A percentile compares a stretch with the other conserved stretches of the same genome.
These are phyloP conservation scores for Sesia bembeciformis DNA, from an alignment of 2,888 invertebrate genomes.

Conservation along the genomic window DNA sequence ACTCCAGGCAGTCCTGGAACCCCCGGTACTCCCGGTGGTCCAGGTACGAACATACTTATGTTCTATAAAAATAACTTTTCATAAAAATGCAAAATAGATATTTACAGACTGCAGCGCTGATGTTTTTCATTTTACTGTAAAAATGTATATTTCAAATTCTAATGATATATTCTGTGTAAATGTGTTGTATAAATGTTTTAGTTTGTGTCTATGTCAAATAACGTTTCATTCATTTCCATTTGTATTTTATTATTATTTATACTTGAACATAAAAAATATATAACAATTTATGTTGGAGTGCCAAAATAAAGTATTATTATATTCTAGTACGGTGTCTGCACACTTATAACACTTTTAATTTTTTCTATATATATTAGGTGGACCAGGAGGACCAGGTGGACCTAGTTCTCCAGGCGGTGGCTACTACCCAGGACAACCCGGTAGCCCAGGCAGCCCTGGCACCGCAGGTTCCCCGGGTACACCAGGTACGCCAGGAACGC, in stretches of 20 bases:
- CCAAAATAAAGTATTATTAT: too few relatives aligned
- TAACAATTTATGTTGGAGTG: too few relatives aligned
- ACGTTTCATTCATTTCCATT: too few relatives aligned
- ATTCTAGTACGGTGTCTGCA: too few relatives aligned
- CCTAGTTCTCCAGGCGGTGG: constrained; percentile 3
- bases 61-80: not conserved
- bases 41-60: not conserved
- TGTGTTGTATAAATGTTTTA: too few relatives aligned
- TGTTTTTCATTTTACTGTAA: too few relatives aligned
- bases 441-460: constrained; percentile 24
- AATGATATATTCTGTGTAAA: too few relatives aligned
- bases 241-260: too few relatives aligned
- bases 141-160: too few relatives aligned
- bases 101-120: too few relatives aligned
- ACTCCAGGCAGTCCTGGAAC: constrained; percentile 10
- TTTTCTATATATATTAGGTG: constrained; percentile 20
- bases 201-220: too few relatives aligned
- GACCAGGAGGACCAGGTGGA: constrained; percentile 37
- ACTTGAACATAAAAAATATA: too few relatives aligned
- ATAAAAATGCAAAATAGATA: not conserved
- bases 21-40: not conserved
- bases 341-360: not conserved
- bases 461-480: constrained; percentile 27
- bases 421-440: constrained; percentile 4
- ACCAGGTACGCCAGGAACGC: constrained; percentile 4